Percentiles rank a stretch among this genome's conserved stretches.
Evolutionary conservation across 1,140 invertebrate genomes (phyloP).

Genomic region (Agrypnia vestita): DNA sequence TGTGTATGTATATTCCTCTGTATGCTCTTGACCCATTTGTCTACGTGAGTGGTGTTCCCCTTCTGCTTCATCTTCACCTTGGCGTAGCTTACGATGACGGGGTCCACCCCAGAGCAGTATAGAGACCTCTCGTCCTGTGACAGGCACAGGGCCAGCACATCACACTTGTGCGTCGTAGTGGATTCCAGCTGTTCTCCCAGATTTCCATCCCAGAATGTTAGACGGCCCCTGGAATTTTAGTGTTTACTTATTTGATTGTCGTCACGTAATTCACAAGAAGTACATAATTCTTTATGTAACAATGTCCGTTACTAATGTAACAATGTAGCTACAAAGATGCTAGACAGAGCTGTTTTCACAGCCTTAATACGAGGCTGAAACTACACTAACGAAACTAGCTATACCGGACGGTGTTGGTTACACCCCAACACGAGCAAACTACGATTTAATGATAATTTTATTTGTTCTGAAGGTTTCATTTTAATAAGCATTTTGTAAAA

Average conservation of each 20-base stretch:
- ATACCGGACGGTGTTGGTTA: no score
- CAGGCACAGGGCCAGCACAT: constrained; percentile 83
- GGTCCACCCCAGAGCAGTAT: constrained; percentile 88
- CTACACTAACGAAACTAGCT: no score
- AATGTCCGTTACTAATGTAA: no score
- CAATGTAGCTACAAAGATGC: no score
- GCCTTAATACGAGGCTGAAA: no score
- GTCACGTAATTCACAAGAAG: no score
- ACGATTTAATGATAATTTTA: no score
- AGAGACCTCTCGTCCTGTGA: constrained; percentile 81
- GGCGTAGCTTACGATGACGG: constrained; percentile 81
- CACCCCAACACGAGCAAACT: no score
- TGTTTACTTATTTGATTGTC: not conserved
- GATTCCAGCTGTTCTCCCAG: constrained; percentile 84
- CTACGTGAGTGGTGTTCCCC: constrained; percentile 69
- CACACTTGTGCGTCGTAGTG: constrained; percentile 84
- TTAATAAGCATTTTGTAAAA: no score
- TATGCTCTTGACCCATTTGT: constrained; percentile 86
- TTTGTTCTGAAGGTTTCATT: no score
- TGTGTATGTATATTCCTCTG: constrained; percentile 87
- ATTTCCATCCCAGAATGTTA: constrained; percentile 91
- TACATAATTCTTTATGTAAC: no score
- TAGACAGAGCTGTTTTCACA: no score
- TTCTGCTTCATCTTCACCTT: constrained; percentile 75
- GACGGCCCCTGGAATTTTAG: constrained; percentile 76